A percentile compares a stretch with the other conserved stretches of the same genome.
These are phyloP conservation scores for Albula glossodonta DNA, from an alignment of 2,113 vertebrate species.

Conservation along the genomic window DNA sequence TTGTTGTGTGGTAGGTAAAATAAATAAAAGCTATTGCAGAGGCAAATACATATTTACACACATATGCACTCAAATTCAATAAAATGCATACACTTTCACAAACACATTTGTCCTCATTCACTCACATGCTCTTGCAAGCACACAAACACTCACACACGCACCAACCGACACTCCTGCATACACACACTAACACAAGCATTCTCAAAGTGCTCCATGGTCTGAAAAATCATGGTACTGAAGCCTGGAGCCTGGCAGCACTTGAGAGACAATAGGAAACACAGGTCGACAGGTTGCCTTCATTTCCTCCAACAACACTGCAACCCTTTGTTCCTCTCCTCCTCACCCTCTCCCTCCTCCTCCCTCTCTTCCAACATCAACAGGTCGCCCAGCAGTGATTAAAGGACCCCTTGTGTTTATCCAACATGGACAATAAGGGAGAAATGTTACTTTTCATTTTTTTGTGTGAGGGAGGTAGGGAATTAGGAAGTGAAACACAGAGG, in stretches of 20 bases:
- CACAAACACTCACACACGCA: background rate
- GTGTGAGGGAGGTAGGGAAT: constrained; percentile 5
- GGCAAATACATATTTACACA: too few relatives aligned
- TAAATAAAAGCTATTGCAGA: too few relatives aligned
- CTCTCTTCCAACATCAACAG: constrained; percentile 35
- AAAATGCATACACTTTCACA: background rate
- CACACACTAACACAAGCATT: background rate
- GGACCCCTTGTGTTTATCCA: constrained; percentile 46
- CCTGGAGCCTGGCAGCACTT: background rate
- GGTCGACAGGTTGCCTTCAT: constrained; percentile 28
- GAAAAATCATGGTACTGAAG: background rate
- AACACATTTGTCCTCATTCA: background rate
- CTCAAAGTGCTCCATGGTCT: background rate
- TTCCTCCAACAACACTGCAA: constrained; percentile 35
- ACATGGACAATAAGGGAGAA: constrained; percentile 41
- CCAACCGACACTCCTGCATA: background rate
- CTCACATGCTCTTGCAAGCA: too few relatives aligned
- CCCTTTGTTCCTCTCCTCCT: constrained; percentile 20
- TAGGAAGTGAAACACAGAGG: constrained; percentile 29
- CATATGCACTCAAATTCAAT: background rate
- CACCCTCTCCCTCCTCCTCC: constrained; percentile 23
- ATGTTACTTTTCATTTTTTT: constrained; percentile 40
- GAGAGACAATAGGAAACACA: constrained; percentile 40
- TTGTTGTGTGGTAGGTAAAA: too few relatives aligned
- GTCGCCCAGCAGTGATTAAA: constrained; percentile 45